Percentiles rank a stretch among this genome's conserved stretches.
These are phyloP conservation scores for Melolontha melolontha DNA, from an alignment of 2,888 invertebrate species.

Conservation along the genomic window DNA sequence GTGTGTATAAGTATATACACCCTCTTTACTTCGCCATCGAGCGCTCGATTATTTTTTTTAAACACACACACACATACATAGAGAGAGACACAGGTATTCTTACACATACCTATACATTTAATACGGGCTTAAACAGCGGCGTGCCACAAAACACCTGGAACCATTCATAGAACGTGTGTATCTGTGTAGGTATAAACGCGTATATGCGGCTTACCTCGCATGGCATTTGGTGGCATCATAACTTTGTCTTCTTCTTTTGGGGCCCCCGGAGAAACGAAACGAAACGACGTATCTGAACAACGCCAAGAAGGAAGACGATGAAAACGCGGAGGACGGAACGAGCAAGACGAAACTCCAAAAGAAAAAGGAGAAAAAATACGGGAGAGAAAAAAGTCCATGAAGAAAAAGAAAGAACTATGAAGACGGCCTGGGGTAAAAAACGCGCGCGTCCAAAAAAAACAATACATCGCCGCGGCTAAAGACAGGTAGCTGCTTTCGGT, in stretches of 20 bases:
- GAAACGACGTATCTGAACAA: background rate
- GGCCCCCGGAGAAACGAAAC: background rate
- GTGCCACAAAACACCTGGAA: conserved; percentile 16
- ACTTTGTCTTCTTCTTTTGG: conserved; percentile 47
- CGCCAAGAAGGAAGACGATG: conserved; percentile 12
- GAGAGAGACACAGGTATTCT: background rate
- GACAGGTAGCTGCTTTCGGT: conserved; percentile 64
- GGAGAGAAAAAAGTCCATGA: conserved; percentile 20
- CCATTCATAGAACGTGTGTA: background rate
- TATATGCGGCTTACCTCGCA: conserved; percentile 32
- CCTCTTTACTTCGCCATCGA: background rate
- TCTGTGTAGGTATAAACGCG: too few relatives aligned
- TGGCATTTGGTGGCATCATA: conserved; percentile 55
- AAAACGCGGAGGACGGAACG: conserved; percentile 61
- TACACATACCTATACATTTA: too few relatives aligned
- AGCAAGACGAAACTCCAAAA: conserved; percentile 46
- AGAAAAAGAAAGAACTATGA: conserved; percentile 18
- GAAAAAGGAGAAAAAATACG: conserved; percentile 49
- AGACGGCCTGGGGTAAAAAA: conserved; percentile 32
- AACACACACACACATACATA: background rate
- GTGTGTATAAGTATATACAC: background rate
- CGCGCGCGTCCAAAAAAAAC: conserved; percentile 55
- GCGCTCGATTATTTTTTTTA: conserved; percentile 1
- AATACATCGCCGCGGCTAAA: conserved; percentile 63
- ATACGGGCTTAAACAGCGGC: background rate